Conservation (phyloP, 2,888 invertebrate species). For the Cantharis rufa region DNA sequence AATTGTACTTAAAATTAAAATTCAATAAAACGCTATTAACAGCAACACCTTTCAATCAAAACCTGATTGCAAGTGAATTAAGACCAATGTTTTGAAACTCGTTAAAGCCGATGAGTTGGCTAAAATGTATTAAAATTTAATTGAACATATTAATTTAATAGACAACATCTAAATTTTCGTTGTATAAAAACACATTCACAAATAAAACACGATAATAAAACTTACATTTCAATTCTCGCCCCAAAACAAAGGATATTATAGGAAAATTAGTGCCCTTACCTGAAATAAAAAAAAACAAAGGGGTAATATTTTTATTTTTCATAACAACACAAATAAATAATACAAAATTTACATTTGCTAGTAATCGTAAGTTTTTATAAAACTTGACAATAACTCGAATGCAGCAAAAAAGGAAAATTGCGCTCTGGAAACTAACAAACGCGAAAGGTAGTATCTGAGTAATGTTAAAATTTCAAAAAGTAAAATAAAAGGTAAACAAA, state of each 20-base stretch:
- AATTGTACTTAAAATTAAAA: slow-evolving; percentile 5
- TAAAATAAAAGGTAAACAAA: not conserved
- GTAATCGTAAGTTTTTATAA: not conserved
- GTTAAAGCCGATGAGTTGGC: slow-evolving; percentile 9
- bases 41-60: slow-evolving; percentile 12
- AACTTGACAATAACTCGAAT: not conserved
- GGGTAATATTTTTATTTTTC: not conserved
- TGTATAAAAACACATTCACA: not conserved
- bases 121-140: slow-evolving; percentile 9
- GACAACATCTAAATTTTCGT: slow-evolving; percentile 2
- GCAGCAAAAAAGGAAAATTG: not conserved
- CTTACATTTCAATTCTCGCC: not conserved
- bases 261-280: not conserved
- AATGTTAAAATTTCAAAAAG: not conserved
- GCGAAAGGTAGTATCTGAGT: too few species aligned
- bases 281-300: not conserved
- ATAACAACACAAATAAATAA: not conserved
- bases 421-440: not conserved
- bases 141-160: slow-evolving; percentile 12
- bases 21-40: slow-evolving; percentile 5
- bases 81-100: slow-evolving; percentile 5
- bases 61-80: slow-evolving; percentile 11
- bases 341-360: not conserved
- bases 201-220: not conserved
- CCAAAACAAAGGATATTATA: not conserved